phyloP scores from a whole-genome alignment of 37 sponge, comb jelly and placozoan species.

The Chondrosia reniformis region DNA sequence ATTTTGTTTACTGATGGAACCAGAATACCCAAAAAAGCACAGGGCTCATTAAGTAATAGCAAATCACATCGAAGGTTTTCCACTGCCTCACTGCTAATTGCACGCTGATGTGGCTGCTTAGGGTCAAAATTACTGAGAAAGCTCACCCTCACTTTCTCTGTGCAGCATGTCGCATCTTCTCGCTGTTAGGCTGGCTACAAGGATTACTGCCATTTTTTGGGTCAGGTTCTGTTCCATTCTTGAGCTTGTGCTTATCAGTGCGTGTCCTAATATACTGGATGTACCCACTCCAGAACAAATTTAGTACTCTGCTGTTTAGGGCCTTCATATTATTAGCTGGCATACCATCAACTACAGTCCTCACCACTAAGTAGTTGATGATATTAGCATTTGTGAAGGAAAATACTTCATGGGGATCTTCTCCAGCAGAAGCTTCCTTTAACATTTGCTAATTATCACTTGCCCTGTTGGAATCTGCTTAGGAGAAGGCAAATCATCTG shows the following conservation, averaged over 20 bases:
- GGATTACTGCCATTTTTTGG: conserved; percentile 24
- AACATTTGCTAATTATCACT: background rate
- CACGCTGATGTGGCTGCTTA: conserved; percentile 14
- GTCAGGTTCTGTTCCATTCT: conserved; percentile 39
- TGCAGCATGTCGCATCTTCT: conserved; percentile 10
- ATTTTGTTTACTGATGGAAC: conserved; percentile 27
- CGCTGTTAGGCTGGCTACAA: conserved; percentile 19
- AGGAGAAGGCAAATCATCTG: background rate
- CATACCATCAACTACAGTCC: conserved; percentile 28
- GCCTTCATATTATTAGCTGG: conserved; percentile 29
- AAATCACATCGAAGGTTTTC: conserved; percentile 31
- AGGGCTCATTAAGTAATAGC: conserved; percentile 17
- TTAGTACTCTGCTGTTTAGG: conserved; percentile 24
- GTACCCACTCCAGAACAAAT: conserved; percentile 49
- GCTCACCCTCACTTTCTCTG: background rate
- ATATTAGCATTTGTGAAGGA: conserved; percentile 24
- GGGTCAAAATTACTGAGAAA: conserved; percentile 25
- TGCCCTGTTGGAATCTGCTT: background rate
- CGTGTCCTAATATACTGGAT: conserved; percentile 15
- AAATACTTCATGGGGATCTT: background rate
- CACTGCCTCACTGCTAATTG: background rate
- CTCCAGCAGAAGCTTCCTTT: conserved; percentile 4
- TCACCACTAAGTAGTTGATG: conserved; percentile 26
- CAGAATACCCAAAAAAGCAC: conserved; percentile 27
- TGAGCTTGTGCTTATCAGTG: conserved; percentile 6